phyloP scores from a whole-genome alignment of 2,888 invertebrate genomes.

The Lagria hirta region DNA sequence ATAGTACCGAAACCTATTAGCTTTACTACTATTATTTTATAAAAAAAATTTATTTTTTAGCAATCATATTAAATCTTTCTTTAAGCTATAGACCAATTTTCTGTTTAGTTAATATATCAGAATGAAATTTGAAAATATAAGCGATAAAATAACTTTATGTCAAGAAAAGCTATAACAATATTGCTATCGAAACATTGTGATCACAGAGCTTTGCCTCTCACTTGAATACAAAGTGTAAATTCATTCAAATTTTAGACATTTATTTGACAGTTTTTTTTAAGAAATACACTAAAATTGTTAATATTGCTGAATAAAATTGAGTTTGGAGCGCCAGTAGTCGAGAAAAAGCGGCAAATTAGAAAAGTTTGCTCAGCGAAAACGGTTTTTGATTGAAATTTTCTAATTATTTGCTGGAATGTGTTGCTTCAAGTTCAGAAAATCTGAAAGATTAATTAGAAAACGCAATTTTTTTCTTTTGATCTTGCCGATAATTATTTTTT shows the following conservation, averaged over 20 bases:
- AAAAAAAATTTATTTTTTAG: no score
- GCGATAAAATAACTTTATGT: slow-evolving; percentile 33
- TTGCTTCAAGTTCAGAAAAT: no score
- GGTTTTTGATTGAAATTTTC: slow-evolving; percentile 3
- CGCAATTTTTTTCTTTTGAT: no score
- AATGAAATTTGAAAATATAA: slow-evolving; percentile 23
- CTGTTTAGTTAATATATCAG: slow-evolving; percentile 7
- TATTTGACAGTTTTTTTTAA: slow-evolving; percentile 22
- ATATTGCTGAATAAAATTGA: slow-evolving; percentile 2
- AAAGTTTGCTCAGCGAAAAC: neutral
- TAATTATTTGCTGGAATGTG: no score
- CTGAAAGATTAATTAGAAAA: no score
- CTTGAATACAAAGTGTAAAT: slow-evolving; percentile 35
- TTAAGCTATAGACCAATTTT: no score
- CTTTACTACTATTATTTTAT: no score
- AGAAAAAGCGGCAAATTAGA: neutral
- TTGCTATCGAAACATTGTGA: slow-evolving; percentile 34
- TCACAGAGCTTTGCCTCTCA: no score
- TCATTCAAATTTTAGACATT: slow-evolving; percentile 36
- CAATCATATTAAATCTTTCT: no score
- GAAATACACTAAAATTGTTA: slow-evolving; percentile 8
- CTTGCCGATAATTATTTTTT: no score
- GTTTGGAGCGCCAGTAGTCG: neutral
- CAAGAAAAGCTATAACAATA: slow-evolving; percentile 31
- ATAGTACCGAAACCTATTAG: no score